phyloP scores from a whole-genome alignment of 2,797 vertebrate species.

The Danio tinwini region DNA sequence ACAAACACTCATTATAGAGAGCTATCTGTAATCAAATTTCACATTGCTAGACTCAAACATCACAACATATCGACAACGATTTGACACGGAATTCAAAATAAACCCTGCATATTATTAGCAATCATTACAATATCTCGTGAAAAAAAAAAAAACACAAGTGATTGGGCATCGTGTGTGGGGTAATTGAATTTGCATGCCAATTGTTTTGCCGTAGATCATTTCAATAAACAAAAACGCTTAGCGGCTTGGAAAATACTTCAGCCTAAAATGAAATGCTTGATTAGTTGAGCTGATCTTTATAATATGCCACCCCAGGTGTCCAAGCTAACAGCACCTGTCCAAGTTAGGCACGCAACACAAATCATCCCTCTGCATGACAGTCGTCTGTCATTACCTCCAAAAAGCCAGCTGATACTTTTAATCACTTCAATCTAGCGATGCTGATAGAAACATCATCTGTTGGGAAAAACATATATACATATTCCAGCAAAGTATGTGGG shows the following conservation, averaged over 20 bases:
- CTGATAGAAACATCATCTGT: conserved; percentile 17
- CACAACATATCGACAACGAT: not conserved
- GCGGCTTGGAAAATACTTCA: conserved; percentile 5
- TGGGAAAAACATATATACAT: not conserved
- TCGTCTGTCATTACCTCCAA: conserved; percentile 14
- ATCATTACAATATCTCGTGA: not conserved
- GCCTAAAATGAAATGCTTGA: conserved; percentile 6
- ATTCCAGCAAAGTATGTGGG: no score
- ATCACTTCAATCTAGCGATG: conserved; percentile 23
- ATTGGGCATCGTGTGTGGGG: not conserved
- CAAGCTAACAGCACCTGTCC: conserved; percentile 16
- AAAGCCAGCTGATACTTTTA: conserved; percentile 13
- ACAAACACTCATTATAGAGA: not conserved
- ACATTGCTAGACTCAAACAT: not conserved
- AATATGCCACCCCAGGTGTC: conserved; percentile 22
- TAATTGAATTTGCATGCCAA: conserved; percentile 18
- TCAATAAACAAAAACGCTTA: not conserved
- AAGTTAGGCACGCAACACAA: conserved; percentile 23
- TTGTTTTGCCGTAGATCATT: not conserved
- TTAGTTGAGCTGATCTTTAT: conserved; percentile 26
- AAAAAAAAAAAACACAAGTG: conserved; percentile 3
- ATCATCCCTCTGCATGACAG: not conserved
- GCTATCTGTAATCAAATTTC: not conserved
- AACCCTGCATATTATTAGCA: not conserved
- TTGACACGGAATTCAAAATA: not conserved